Conservation (phyloP, 2,113 vertebrate species). For the Lathamus discolor region DNA sequence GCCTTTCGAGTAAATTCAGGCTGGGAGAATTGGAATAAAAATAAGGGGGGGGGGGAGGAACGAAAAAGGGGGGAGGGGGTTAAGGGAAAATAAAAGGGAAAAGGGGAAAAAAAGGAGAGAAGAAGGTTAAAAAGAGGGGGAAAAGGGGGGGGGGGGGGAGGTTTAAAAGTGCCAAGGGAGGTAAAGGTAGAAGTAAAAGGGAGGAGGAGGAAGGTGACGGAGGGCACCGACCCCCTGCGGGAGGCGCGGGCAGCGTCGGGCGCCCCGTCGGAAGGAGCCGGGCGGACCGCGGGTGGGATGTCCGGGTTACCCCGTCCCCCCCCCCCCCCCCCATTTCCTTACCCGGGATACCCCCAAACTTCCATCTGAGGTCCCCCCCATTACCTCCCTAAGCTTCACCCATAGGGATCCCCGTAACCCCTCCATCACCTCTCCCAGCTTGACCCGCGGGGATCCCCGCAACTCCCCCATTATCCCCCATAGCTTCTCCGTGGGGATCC, state of each 20-base stretch:
- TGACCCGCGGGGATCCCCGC: background rate
- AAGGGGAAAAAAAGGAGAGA: too few species aligned
- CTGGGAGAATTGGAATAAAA: background rate
- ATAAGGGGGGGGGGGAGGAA: too few species aligned
- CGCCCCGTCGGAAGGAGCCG: background rate
- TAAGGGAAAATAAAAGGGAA: too few species aligned
- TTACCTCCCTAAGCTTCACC: background rate
- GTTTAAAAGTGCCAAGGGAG: background rate
- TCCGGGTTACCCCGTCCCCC: too few species aligned
- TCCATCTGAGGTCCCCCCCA: background rate
- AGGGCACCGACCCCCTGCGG: background rate
- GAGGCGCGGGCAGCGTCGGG: background rate
- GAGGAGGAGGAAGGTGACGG: background rate
- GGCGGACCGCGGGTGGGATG: background rate
- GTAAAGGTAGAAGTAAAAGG: background rate
- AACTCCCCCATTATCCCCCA: background rate
- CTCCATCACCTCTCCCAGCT: background rate
- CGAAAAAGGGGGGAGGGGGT: too few species aligned
- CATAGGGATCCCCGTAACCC: background rate
- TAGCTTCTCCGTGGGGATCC: background rate
- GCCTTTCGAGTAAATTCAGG: background rate
- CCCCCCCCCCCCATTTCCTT: too few species aligned
- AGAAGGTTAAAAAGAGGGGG: too few species aligned
- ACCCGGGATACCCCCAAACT: too few species aligned
- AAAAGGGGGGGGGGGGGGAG: too few species aligned